Conservation (phyloP, 1,140 invertebrate species). For the Aphidius gifuensis region DNA sequence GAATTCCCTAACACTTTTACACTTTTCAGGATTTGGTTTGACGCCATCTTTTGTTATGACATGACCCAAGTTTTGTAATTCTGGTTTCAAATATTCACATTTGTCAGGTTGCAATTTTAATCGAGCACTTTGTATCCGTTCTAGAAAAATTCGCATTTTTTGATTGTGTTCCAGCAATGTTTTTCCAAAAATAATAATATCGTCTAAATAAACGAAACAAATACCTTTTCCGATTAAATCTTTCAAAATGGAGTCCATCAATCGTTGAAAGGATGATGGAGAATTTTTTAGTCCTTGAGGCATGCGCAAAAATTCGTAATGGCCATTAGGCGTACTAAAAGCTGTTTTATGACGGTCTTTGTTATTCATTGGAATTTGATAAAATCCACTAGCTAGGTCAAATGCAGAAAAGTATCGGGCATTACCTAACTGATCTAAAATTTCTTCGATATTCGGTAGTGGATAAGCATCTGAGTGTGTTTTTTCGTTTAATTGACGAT, state of each 20-base stretch:
- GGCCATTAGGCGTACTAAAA: slow-evolving; percentile 5
- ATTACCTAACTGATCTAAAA: not conserved
- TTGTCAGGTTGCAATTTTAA: not conserved
- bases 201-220: not conserved
- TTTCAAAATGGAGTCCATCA: not conserved
- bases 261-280: not conserved
- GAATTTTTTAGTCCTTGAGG: slow-evolving; percentile 1
- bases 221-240: not conserved
- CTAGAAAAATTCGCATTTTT: not conserved
- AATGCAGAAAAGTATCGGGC: not conserved
- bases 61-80: not conserved
- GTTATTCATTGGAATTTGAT: not conserved
- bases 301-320: slow-evolving; percentile 8
- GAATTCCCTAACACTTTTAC: not conserved
- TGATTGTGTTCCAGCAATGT: not conserved
- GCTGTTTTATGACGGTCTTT: not conserved
- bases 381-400: slow-evolving; percentile 3
- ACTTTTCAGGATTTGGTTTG: not conserved
- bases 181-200: not conserved
- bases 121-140: not conserved
- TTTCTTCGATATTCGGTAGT: not conserved
- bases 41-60: not conserved
- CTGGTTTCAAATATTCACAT: not conserved
- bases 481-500: not conserved
- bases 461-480: not conserved